A percentile compares a stretch with the other conserved stretches of the same genome.
These are phyloP conservation scores for Apomyelois bistriatella DNA, from an alignment of 2,888 invertebrate genomes.

Conservation along the genomic window DNA sequence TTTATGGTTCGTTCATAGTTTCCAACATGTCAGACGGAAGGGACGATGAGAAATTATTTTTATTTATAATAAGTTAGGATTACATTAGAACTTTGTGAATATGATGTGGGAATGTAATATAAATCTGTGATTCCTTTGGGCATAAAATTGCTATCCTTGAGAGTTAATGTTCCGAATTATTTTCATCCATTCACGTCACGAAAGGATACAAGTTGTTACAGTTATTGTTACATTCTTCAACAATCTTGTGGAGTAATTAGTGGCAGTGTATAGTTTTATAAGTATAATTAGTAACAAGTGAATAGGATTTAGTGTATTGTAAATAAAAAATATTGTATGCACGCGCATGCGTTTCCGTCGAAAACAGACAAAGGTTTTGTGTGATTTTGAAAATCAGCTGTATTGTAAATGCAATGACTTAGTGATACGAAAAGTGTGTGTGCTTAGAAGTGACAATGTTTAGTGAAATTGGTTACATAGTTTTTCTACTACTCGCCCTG, in stretches of 20 bases:
- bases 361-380: conserved; percentile 82
- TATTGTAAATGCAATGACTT: conserved; percentile 78
- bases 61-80: conserved; percentile 40
- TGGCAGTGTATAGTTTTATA: conserved; percentile 36
- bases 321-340: conserved; percentile 76
- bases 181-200: conserved; percentile 25
- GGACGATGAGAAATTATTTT: conserved; percentile 46
- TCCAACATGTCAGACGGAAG: conserved; percentile 66
- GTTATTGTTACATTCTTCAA: conserved; percentile 59
- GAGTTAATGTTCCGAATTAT: conserved; percentile 29
- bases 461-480: conserved; percentile 83
- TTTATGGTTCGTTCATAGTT: conserved; percentile 27
- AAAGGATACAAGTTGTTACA: conserved; percentile 35
- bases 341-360: conserved; percentile 79
- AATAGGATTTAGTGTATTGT: conserved; percentile 65
- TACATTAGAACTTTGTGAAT: conserved; percentile 41
- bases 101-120: conserved; percentile 37
- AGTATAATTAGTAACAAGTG: conserved; percentile 38
- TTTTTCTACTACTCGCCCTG: conserved; percentile 83
- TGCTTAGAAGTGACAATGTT: conserved; percentile 77
- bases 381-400: conserved; percentile 80
- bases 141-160: conserved; percentile 30
- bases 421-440: conserved; percentile 71
- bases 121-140: conserved; percentile 29
- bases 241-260: conserved; percentile 38